These are phyloP conservation scores for Lepidurus arcticus DNA, from an alignment of 1,140 invertebrate species.

Conservation along the genomic window DNA sequence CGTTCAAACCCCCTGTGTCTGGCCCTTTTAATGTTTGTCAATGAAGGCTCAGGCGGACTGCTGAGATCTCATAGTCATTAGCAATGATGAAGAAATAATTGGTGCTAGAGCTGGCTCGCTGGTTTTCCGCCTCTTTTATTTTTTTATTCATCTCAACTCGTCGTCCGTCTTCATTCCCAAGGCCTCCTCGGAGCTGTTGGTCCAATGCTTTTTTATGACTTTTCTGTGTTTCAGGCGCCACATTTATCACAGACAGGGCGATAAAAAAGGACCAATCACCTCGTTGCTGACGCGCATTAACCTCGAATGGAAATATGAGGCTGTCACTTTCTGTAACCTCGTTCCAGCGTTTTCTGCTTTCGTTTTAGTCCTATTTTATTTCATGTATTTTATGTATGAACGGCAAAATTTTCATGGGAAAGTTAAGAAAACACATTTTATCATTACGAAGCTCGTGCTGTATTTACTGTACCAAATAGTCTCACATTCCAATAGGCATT, in stretches of 20 bases:
- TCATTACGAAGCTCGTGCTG: too few species aligned
- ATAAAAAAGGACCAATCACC: conserved; percentile 16
- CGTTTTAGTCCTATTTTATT: background rate
- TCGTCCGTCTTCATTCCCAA: conserved; percentile 2
- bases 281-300: conserved; percentile 17
- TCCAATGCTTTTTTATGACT: background rate
- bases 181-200: background rate
- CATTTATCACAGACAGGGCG: conserved; percentile 1
- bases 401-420: background rate
- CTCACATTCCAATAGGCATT: too few species aligned
- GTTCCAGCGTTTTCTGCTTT: background rate
- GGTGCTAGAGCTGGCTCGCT: background rate
- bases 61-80: background rate
- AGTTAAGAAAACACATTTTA: too few species aligned
- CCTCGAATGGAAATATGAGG: conserved; percentile 2
- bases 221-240: conserved; percentile 5
- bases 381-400: background rate
- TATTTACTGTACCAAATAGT: too few species aligned
- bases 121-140: background rate
- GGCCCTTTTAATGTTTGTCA: conserved; percentile 14
- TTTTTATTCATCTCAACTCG: background rate
- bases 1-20: background rate
- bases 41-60: background rate
- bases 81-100: background rate
- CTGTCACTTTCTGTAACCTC: background rate